Evolutionary conservation across 1,140 invertebrate species (phyloP), one percentile per base, ranked within the genome.

Genomic region (Eueides isabella): DNA sequence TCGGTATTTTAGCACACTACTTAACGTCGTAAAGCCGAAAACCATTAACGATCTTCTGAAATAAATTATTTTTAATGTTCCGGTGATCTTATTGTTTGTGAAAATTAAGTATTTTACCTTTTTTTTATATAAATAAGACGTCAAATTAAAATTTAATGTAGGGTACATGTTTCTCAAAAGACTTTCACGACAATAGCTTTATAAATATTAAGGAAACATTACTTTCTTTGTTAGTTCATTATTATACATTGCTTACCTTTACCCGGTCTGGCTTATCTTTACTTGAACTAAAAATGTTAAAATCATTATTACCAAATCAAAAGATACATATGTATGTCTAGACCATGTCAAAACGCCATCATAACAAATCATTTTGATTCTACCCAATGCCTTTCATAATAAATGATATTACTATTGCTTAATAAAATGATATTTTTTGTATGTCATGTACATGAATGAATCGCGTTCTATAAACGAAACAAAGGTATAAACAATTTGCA

Each of bases 401-500:
- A 81, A 86, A 82, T 84, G 81, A 85, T 87, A 85, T 82, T 90
- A 67, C 61, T 90, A 48, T 90, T 90, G 85, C 87, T 64, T 87
- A 89, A 90, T 85, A 86, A 89, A 85, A 90, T 86, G 68, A 86
- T 89, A 35, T 6, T 38, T 85, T 88, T 86, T 87, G 76, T 77
- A 80, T 78, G 72, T 66, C 79, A 76, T 81, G 76, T 78, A 80
- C 80, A 81, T 87, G 86, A 86, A 87, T 88, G 85, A 88, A 79
- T 76, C 74, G 76, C 72, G 77, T 77, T 85, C 74, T 78, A 76
- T 67, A 74, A 76, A 74, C 72, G 80, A 84, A 90, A 92, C 89
- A 91, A 90, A 90, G 81, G 81, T 68, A 86, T 76, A 84, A 85
- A 88, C 84, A 87, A 90, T 90, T 90, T 87, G 88, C 83, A 74